Conservation (phyloP, 2,113 vertebrate genomes). For the Hyaena hyaena region DNA sequence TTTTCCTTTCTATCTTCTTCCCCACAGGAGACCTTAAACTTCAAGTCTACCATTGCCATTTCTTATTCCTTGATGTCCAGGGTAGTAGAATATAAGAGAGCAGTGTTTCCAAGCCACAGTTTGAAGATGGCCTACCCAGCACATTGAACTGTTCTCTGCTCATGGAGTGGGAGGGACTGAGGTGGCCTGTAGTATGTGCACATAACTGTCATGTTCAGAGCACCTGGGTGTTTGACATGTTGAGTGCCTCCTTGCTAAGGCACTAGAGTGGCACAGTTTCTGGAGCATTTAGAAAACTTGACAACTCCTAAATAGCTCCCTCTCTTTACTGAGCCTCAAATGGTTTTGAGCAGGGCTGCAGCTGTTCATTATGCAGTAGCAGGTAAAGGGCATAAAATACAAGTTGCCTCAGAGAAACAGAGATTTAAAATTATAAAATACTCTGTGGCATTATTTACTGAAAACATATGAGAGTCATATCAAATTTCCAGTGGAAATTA, state of each 20-base stretch:
- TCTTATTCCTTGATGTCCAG: constrained; percentile 10
- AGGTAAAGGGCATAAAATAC: constrained; percentile 18
- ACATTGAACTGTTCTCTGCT: constrained; percentile 6
- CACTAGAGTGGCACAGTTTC: background rate
- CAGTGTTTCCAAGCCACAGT: background rate
- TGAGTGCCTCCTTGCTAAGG: background rate
- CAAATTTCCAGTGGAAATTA: background rate
- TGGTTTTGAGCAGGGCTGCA: background rate
- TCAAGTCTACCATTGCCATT: constrained; percentile 11
- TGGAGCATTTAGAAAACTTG: constrained; percentile 38
- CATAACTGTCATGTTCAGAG: background rate
- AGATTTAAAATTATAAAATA: constrained; percentile 29
- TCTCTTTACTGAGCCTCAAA: background rate
- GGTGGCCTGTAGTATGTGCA: background rate
- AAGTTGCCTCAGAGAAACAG: constrained; percentile 41
- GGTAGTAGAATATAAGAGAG: background rate
- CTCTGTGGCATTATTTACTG: background rate
- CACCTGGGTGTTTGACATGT: background rate
- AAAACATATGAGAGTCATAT: background rate
- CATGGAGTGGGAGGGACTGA: background rate
- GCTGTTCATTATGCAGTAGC: constrained; percentile 16
- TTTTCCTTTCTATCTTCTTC: background rate
- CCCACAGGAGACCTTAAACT: constrained; percentile 21
- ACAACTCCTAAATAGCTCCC: background rate
- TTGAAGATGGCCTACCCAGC: constrained; percentile 11